phyloP scores from a whole-genome alignment of 2,113 vertebrate species.

The Ciconia boyciana region DNA sequence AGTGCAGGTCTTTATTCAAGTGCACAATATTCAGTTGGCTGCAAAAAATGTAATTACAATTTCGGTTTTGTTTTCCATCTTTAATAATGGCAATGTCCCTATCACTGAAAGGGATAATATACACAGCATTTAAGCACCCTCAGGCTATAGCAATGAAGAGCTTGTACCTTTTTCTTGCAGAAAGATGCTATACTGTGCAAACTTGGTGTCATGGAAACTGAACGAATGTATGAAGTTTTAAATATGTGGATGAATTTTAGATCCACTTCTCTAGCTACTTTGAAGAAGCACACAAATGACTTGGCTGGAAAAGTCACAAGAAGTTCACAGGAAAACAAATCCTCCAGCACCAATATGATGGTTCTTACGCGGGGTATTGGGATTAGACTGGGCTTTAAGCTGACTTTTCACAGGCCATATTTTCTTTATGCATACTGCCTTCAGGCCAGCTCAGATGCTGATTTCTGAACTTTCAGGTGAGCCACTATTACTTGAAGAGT shows the following conservation, averaged over 20 bases:
- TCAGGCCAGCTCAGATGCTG: neutral
- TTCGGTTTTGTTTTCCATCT: neutral
- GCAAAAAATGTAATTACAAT: neutral
- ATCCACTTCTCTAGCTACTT: neutral
- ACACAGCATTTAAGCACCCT: neutral
- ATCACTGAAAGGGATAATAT: neutral
- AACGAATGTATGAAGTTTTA: neutral
- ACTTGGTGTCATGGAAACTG: neutral
- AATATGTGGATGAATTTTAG: neutral
- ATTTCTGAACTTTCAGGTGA: neutral
- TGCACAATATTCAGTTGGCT: neutral
- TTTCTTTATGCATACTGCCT: neutral
- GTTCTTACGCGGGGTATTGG: rapidly evolving
- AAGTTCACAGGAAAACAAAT: neutral
- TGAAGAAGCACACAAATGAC: neutral
- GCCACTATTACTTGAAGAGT: neutral
- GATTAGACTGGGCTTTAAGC: neutral
- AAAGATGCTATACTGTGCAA: neutral
- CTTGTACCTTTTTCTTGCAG: neutral
- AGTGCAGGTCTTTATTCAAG: neutral
- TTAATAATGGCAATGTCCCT: neutral
- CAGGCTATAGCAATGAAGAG: neutral
- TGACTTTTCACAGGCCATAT: neutral
- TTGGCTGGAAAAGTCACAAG: neutral
- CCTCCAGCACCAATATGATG: neutral